Evolutionary conservation across 1,140 invertebrate species (phyloP).

Genomic region (Ceratina calcarata): DNA sequence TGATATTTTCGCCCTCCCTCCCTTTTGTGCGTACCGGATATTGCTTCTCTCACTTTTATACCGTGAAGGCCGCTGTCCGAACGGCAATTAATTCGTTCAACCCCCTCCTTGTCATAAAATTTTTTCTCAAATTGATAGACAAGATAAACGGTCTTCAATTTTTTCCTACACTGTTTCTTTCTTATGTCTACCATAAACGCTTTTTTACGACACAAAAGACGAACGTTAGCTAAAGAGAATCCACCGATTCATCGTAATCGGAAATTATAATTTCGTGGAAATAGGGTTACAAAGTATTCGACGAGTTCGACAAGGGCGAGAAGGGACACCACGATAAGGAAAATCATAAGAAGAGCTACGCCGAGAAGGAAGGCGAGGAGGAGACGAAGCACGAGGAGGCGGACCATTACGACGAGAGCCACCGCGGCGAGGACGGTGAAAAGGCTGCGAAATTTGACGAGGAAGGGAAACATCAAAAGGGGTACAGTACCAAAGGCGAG

Average conservation of each 20-base stretch:
- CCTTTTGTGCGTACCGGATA: neutral
- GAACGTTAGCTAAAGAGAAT: too few relatives aligned
- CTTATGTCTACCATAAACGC: neutral
- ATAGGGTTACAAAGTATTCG: slow-evolving; percentile 74
- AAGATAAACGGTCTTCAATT: too few relatives aligned
- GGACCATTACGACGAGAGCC: slow-evolving; percentile 74
- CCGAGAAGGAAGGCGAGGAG: slow-evolving; percentile 70
- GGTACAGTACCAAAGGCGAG: slow-evolving; percentile 86
- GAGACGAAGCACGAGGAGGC: slow-evolving; percentile 73
- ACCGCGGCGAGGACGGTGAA: slow-evolving; percentile 73
- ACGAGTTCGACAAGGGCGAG: slow-evolving; percentile 73
- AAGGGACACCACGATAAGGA: slow-evolving; percentile 76
- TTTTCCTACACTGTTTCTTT: too few relatives aligned
- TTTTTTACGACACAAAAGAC: neutral
- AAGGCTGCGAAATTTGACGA: slow-evolving; percentile 81
- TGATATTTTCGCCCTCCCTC: slow-evolving; percentile 2
- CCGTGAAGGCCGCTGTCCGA: neutral
- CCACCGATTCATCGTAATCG: too few relatives aligned
- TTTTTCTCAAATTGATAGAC: too few relatives aligned
- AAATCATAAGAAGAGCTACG: slow-evolving; percentile 71
- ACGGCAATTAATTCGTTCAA: slow-evolving; percentile 15
- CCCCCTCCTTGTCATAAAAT: neutral
- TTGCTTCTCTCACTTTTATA: slow-evolving; percentile 26
- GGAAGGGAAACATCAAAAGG: slow-evolving; percentile 85
- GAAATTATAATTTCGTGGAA: neutral